Conservation (phyloP, 2,113 vertebrate genomes). For the Bettongia penicillata region DNA sequence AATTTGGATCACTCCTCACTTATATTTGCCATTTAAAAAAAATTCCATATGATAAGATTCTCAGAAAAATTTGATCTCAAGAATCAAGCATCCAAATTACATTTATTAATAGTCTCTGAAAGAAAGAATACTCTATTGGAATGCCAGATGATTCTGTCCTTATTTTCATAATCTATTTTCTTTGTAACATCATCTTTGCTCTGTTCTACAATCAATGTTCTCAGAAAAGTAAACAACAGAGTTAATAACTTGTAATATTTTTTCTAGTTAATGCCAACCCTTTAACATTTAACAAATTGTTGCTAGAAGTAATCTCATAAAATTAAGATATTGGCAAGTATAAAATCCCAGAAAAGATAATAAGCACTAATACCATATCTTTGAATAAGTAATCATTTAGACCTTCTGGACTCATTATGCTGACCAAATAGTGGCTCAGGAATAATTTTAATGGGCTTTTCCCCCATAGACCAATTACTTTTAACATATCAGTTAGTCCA, state of each 20-base stretch:
- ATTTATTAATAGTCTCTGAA: conserved; percentile 42
- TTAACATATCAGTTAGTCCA: not conserved
- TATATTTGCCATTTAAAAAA: conserved; percentile 36
- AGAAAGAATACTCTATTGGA: conserved; percentile 29
- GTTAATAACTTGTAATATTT: conserved; percentile 44
- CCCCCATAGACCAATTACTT: not conserved
- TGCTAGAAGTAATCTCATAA: conserved; percentile 34
- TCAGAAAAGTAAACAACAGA: conserved; percentile 49
- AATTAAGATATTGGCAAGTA: conserved; percentile 31
- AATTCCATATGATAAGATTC: conserved; percentile 44
- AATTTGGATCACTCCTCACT: conserved; percentile 21
- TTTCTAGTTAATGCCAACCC: conserved; percentile 49
- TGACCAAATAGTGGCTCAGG: not conserved
- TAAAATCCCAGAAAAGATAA: conserved; percentile 32
- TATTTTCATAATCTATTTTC: conserved; percentile 35
- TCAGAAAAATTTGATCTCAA: conserved; percentile 41
- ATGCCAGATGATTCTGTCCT: conserved; percentile 42
- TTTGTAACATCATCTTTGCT: conserved; percentile 18
- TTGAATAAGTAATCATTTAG: not conserved
- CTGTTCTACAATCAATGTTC: conserved; percentile 46
- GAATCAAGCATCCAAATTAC: conserved; percentile 29
- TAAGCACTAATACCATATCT: not conserved
- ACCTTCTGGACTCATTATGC: not conserved
- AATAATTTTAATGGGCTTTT: not conserved
- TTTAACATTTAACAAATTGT: conserved; percentile 42